Conservation (phyloP, 2,797 vertebrate species). For the Geotria australis region DNA sequence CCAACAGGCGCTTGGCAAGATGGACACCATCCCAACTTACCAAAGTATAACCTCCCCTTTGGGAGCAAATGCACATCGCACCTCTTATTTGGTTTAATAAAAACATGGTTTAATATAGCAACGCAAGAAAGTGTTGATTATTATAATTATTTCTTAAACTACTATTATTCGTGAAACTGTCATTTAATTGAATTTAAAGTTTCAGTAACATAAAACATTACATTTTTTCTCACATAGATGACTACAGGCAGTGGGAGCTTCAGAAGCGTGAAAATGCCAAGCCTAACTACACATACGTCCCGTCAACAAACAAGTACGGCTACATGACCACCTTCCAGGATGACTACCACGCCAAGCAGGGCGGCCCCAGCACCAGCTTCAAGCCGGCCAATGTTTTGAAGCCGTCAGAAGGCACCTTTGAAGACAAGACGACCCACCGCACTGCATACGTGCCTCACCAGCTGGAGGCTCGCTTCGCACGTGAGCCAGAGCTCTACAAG, state of each 20-base stretch:
- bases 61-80: no score
- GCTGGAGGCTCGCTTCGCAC: constrained; percentile 8
- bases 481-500: constrained; percentile 14
- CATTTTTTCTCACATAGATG: constrained; percentile 16
- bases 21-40: constrained; percentile 37
- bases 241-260: constrained; percentile 23
- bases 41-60: constrained; percentile 16
- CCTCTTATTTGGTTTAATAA: neutral
- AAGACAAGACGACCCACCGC: constrained; percentile 17
- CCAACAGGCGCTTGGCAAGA: constrained; percentile 9
- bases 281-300: constrained; percentile 12
- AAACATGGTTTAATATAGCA: no score
- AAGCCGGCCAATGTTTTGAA: constrained; percentile 12
- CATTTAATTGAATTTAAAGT: neutral
- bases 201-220: neutral
- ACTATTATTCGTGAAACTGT: neutral
- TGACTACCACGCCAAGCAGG: constrained; percentile 13
- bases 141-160: neutral
- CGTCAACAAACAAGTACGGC: constrained; percentile 21
- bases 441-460: constrained; percentile 13
- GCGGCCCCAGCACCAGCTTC: constrained; percentile 12
- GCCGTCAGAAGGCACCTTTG: constrained; percentile 12
- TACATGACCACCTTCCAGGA: constrained; percentile 37
- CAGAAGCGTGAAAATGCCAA: constrained; percentile 15
- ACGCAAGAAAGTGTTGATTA: no score